Evolutionary conservation across 2,888 invertebrate species (phyloP).

Genomic region (Pristionchus japonicus): DNA sequence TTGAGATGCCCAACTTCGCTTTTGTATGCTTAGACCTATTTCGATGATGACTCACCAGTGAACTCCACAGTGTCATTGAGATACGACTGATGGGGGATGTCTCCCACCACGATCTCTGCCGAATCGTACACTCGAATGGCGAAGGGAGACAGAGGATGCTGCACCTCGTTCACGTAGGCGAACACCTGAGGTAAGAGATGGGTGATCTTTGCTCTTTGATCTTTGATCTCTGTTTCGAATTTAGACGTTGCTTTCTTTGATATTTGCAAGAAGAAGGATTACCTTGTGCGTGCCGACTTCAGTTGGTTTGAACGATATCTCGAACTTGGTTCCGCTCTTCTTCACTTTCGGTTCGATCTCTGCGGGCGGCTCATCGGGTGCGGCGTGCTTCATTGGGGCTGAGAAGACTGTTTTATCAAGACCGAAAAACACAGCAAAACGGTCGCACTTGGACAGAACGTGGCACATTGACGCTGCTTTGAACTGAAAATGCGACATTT

Average conservation of each 20-base stretch:
- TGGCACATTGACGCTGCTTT: no score
- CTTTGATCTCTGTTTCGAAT: neutral
- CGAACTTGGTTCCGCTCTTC: slow-evolving; percentile 72
- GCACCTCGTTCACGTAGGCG: slow-evolving; percentile 69
- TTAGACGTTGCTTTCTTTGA: no score
- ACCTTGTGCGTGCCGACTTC: slow-evolving; percentile 83
- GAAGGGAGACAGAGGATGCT: slow-evolving; percentile 72
- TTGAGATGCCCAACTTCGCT: no score
- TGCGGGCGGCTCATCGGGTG: slow-evolving; percentile 52
- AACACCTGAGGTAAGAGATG: slow-evolving; percentile 51
- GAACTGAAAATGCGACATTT: no score
- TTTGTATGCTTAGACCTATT: no score
- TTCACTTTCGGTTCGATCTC: slow-evolving; percentile 65
- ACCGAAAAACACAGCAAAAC: neutral
- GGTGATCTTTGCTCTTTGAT: neutral
- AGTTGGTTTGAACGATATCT: slow-evolving; percentile 84
- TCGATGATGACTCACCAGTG: slow-evolving; percentile 65
- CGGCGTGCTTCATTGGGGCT: slow-evolving; percentile 52
- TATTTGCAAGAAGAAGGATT: no score
- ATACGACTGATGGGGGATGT: slow-evolving; percentile 90
- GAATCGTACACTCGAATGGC: slow-evolving; percentile 78
- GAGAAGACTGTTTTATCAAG: neutral
- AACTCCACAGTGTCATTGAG: slow-evolving; percentile 80
- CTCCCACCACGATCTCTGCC: slow-evolving; percentile 92
- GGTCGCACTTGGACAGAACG: no score